Base-by-base conservation (phyloP, 2,113 vertebrate genomes). In the Bombycilla garrulus region DNA sequence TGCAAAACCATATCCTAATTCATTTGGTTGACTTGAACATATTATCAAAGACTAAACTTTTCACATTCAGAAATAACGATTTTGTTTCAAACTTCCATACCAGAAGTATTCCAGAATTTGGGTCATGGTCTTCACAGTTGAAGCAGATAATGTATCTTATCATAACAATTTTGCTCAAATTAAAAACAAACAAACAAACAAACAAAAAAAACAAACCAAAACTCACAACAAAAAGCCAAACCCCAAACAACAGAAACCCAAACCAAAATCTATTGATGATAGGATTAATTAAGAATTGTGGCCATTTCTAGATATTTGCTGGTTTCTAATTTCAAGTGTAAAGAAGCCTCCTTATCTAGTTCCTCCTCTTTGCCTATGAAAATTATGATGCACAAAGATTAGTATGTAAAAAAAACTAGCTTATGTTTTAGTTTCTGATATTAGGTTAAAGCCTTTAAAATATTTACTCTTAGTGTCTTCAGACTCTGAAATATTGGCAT, bases 181-280 rank as follows among this genome's bases (percentile, higher is more conserved):
- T 28, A 6, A 51, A 66, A 65, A 31, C 12, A 24, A 11, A 15
- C 7, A 0, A 21, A 16, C 0, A 4, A 11, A 29, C 12, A 18
- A 13, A 14, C 4, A 3, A 20, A 64, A 29, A 14, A 21, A 12
- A 19, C 6, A 0, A 19, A 14, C 0, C 24, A 5, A 23, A 36
- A 73, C 6, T 36, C 44, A 19, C 12, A n/a, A 28, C 14, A 60
- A 69, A 53, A 71, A 29, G 7, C 11, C 19, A 20, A 44, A 81
- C 11, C 12, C 4, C 23, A 28, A 58, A 61, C 15, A 88, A 28
- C 9, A 57, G 2, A 51, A 47, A 33, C 5, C 5, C 28, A 22
- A 54, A 76, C 5, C 7, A 56, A 47, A 29, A 28, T 29, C 20
- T 18, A 48, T 11, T 0, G 4, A 50, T 10, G 4, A 5, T 4